Evolutionary conservation across 1,140 invertebrate genomes (phyloP).

Genomic region (Scaptodrosophila lebanonensis): DNA sequence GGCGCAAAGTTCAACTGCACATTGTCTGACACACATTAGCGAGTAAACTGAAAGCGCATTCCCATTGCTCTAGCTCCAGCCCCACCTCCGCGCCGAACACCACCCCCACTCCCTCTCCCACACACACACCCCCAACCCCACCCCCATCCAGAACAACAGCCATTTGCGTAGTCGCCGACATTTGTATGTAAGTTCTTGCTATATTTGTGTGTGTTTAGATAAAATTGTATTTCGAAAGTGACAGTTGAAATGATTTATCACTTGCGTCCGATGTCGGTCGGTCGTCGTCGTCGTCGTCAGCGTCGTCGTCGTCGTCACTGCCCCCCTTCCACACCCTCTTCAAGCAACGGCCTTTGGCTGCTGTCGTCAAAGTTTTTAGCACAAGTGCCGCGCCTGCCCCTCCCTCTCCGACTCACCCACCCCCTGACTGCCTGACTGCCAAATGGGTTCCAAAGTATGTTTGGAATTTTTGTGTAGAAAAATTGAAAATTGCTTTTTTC

Average conservation of each 20-base stretch:
- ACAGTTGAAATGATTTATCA: conserved; percentile 77
- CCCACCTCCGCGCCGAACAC: conserved; percentile 19
- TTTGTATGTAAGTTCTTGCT: conserved; percentile 11
- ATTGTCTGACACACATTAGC: conserved; percentile 29
- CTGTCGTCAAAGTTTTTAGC: conserved; percentile 69
- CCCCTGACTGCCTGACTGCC: conserved; percentile 18
- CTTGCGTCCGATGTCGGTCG: conserved; percentile 65
- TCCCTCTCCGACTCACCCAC: not conserved
- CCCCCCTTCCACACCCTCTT: not conserved
- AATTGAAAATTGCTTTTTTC: conserved; percentile 74
- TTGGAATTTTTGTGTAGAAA: conserved; percentile 69
- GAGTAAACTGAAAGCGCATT: too few species aligned
- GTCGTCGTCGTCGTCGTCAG: conserved; percentile 41
- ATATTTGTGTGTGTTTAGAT: conserved; percentile 68
- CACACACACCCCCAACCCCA: conserved; percentile 27
- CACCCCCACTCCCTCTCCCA: conserved; percentile 24
- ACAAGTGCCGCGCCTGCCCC: conserved; percentile 25
- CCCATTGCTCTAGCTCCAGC: conserved; percentile 30
- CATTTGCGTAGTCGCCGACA: conserved; percentile 12
- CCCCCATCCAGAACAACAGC: conserved; percentile 17
- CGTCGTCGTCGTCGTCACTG: conserved; percentile 1
- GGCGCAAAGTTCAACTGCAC: conserved; percentile 28
- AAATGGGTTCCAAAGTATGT: conserved; percentile 46
- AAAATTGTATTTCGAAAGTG: conserved; percentile 77
- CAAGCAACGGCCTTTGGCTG: conserved; percentile 3